phyloP scores from a whole-genome alignment of 2,888 invertebrate genomes.

The Athalia circularis region DNA sequence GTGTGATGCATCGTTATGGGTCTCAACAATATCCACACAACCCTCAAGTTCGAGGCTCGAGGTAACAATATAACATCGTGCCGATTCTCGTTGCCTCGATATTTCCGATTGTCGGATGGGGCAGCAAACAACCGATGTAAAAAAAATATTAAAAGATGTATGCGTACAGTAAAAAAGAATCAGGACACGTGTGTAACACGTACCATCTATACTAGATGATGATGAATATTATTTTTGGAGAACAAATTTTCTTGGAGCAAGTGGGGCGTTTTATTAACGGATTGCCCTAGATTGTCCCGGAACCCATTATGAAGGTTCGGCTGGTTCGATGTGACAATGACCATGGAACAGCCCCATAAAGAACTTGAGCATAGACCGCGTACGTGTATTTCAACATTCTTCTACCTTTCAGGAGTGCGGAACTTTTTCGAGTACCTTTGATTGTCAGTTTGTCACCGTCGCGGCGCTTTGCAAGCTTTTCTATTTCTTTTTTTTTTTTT shows the following conservation, averaged over 20 bases:
- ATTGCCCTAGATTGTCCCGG: no score
- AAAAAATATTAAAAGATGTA: no score
- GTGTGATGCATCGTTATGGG: constrained; percentile 34
- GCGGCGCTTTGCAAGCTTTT: constrained; percentile 64
- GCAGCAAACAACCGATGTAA: no score
- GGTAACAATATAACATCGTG: constrained; percentile 10
- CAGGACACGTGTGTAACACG: no score
- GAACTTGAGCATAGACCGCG: no score
- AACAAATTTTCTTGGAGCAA: no score
- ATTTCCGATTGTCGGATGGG: constrained; percentile 1
- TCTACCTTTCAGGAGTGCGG: constrained; percentile 35
- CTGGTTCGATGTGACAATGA: neutral
- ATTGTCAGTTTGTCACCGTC: constrained; percentile 62
- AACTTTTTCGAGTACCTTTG: constrained; percentile 56
- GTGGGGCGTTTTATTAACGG: no score
- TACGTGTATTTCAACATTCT: constrained; percentile 14
- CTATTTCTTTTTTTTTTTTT: no score
- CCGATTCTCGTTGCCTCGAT: neutral
- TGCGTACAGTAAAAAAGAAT: no score
- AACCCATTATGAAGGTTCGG: neutral
- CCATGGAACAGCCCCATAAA: no score
- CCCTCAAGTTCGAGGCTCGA: neutral
- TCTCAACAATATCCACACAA: constrained; percentile 4
- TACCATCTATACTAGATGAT: no score
- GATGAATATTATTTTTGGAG: no score